Evolutionary conservation across 2,797 vertebrate genomes (phyloP).

Genomic region (Rhabdophis nuchalis): DNA sequence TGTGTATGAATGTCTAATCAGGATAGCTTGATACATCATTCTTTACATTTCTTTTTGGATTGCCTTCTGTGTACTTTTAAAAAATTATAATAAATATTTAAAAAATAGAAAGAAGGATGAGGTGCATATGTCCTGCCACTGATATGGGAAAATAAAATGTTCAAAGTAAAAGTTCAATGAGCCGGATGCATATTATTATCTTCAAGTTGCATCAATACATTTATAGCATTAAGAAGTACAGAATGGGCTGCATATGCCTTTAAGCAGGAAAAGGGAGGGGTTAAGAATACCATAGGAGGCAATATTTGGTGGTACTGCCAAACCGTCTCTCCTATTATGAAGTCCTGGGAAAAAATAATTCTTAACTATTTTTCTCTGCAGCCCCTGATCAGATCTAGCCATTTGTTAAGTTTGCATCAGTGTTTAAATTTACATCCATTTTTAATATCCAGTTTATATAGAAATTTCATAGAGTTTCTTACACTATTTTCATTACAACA

Average conservation of each 20-base stretch:
- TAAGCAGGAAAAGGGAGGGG: neutral
- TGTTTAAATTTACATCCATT: neutral
- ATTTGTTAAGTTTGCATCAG: neutral
- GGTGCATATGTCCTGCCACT: neutral
- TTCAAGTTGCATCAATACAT: neutral
- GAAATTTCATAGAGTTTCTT: neutral
- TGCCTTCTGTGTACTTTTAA: neutral
- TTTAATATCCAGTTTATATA: neutral
- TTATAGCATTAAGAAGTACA: neutral
- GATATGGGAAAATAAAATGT: neutral
- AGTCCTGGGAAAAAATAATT: neutral
- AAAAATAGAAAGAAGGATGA: neutral
- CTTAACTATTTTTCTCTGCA: neutral
- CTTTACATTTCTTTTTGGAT: neutral
- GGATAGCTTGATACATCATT: neutral
- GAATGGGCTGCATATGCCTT: neutral
- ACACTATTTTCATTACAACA: neutral
- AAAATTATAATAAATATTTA: neutral
- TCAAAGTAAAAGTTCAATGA: neutral
- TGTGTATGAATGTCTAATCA: neutral
- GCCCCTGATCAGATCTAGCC: neutral
- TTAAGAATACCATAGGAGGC: neutral
- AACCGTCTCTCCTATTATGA: neutral
- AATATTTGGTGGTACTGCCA: neutral
- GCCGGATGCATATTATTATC: neutral